These are phyloP conservation scores for Nansenia antarctica DNA, from an alignment of 2,113 vertebrate species.

Conservation along the genomic window DNA sequence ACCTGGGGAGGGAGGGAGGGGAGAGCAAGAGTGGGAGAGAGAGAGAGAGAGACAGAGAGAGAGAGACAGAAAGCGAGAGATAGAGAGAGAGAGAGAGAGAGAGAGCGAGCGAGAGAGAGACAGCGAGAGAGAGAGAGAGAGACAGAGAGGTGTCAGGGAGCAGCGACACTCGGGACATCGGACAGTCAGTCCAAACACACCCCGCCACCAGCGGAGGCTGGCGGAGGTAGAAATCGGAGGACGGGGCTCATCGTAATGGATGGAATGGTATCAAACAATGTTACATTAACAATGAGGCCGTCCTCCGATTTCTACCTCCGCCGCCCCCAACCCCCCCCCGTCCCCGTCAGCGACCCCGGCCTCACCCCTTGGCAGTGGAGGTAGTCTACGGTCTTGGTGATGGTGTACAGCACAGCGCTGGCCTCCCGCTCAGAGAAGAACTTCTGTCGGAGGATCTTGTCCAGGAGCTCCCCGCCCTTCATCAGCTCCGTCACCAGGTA, in stretches of 20 bases:
- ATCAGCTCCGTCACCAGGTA: conserved; percentile 95
- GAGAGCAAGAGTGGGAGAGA: not conserved
- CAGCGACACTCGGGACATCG: no score
- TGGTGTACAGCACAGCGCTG: conserved; percentile 90
- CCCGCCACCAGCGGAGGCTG: no score
- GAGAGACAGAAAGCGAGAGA: not conserved
- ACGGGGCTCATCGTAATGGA: no score
- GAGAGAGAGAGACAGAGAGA: not conserved
- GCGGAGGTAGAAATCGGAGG: no score
- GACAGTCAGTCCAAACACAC: not conserved
- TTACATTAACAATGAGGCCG: no score
- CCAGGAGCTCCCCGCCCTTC: conserved; percentile 95
- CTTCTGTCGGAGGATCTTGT: conserved; percentile 93
- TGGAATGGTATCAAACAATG: no score
- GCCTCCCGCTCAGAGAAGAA: conserved; percentile 95
- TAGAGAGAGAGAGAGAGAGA: not conserved
- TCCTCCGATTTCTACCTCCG: no score
- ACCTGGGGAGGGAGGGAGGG: conserved; percentile 71
- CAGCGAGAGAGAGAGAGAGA: not conserved
- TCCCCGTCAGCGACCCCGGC: no score
- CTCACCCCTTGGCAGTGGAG: conserved; percentile 97
- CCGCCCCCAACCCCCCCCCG: no score
- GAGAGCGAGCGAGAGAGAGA: not conserved
- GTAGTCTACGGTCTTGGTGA: conserved; percentile 95
- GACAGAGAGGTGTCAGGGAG: not conserved